Conservation (phyloP, 2,888 invertebrate genomes). For the Poecilus cupreus region DNA sequence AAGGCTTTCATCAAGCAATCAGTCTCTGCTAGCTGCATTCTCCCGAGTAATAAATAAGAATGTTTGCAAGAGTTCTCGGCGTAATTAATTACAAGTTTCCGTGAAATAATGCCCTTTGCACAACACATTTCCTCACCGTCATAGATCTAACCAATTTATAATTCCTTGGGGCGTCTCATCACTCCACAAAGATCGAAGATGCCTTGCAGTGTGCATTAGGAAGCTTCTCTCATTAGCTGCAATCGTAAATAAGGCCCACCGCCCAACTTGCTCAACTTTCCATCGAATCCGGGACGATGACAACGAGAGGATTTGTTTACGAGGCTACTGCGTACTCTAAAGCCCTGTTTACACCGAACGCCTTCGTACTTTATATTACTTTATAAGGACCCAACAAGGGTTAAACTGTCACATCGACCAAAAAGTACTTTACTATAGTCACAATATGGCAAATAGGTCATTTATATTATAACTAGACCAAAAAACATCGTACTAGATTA, state of each 20-base stretch:
- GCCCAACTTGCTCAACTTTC: slow-evolving; percentile 4
- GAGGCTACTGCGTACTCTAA: slow-evolving; percentile 21
- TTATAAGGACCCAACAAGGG: too few species aligned
- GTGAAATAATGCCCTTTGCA: background rate
- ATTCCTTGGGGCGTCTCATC: slow-evolving; percentile 13
- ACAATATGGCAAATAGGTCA: too few species aligned
- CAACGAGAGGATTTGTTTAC: slow-evolving; percentile 47
- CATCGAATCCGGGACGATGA: background rate
- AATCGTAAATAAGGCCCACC: slow-evolving; percentile 28
- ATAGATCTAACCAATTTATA: slow-evolving; percentile 23
- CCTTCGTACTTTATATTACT: too few species aligned
- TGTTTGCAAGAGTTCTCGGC: background rate
- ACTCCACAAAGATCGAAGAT: background rate
- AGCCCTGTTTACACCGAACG: too few species aligned
- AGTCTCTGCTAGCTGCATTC: background rate
- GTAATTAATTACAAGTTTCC: background rate
- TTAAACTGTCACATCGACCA: too few species aligned
- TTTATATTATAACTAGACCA: too few species aligned
- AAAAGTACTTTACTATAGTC: too few species aligned
- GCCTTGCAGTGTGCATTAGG: slow-evolving; percentile 1
- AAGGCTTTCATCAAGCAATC: background rate
- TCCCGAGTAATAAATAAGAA: too few species aligned
- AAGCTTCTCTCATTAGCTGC: slow-evolving; percentile 30
- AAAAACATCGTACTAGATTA: too few species aligned
- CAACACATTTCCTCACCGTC: slow-evolving; percentile 12